Percentiles rank a stretch among this genome's conserved stretches.
These are phyloP conservation scores for Magallana angulata DNA, from an alignment of 1,140 invertebrate genomes.

Conservation along the genomic window DNA sequence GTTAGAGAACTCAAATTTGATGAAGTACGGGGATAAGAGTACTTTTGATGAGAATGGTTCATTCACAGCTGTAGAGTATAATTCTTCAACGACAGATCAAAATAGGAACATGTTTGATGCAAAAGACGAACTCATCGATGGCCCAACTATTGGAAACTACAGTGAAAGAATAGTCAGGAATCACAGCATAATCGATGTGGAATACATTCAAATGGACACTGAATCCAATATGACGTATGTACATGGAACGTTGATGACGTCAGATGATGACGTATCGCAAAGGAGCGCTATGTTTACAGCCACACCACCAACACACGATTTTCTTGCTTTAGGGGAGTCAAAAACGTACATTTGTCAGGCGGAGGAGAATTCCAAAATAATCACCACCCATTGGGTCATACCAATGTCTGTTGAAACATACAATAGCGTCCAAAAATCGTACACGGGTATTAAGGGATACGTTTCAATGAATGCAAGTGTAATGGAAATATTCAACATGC, in stretches of 20 bases:
- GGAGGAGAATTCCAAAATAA: constrained; percentile 10
- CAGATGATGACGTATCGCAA: neutral
- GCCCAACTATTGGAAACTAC: neutral
- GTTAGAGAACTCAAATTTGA: neutral
- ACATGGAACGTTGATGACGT: neutral
- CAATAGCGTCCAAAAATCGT: neutral
- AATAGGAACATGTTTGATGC: neutral
- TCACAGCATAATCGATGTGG: neutral
- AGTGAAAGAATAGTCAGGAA: neutral
- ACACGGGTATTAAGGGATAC: neutral
- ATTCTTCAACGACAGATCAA: neutral
- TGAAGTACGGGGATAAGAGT: neutral
- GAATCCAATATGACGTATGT: neutral
- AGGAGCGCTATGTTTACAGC: neutral
- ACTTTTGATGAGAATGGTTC: neutral
- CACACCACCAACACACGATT: neutral
- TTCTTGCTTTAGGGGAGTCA: neutral
- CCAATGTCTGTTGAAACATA: neutral
- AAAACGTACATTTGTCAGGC: neutral
- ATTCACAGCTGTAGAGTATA: neutral
- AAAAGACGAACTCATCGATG: neutral
- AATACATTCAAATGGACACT: neutral
- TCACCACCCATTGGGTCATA: constrained; percentile 2
- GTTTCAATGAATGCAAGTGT: constrained; percentile 2
- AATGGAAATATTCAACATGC: neutral